Evolutionary conservation across 2,113 vertebrate species (phyloP).

Genomic region (Arizona elegans): DNA sequence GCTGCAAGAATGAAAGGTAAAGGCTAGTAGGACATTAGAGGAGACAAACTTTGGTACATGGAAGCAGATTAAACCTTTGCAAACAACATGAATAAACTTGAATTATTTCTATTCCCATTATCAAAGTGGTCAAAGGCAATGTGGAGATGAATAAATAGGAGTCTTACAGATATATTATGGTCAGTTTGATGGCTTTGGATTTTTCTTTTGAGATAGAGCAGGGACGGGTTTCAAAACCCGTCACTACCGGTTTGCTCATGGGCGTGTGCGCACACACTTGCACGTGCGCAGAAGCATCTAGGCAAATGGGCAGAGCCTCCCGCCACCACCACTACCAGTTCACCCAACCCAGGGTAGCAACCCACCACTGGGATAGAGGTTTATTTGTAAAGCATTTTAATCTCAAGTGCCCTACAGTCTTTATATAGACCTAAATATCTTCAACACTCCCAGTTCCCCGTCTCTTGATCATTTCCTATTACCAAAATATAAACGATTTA

Average conservation of each 20-base stretch:
- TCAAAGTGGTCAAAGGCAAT: not conserved
- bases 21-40: not conserved
- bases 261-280: no score
- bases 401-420: not conserved
- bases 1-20: not conserved
- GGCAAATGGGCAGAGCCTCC: no score
- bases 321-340: no score
- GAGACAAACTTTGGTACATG: not conserved
- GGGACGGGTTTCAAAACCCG: no score
- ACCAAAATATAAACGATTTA: slow-evolving; percentile 28
- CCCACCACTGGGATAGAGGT: not conserved
- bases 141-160: not conserved
- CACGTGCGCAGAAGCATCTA: no score
- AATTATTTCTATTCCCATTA: not conserved
- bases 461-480: not conserved
- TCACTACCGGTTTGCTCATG: no score
- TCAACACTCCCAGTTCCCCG: not conserved
- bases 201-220: not conserved
- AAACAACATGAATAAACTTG: not conserved
- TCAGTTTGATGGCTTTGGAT: not conserved
- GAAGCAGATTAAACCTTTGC: not conserved
- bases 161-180: not conserved
- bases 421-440: not conserved
- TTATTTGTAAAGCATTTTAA: not conserved
- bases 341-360: no score